Evolutionary conservation across 2,888 invertebrate species (phyloP), one percentile per base, ranked within the genome.

Genomic region (Parapristionchus giblindavisi): DNA sequence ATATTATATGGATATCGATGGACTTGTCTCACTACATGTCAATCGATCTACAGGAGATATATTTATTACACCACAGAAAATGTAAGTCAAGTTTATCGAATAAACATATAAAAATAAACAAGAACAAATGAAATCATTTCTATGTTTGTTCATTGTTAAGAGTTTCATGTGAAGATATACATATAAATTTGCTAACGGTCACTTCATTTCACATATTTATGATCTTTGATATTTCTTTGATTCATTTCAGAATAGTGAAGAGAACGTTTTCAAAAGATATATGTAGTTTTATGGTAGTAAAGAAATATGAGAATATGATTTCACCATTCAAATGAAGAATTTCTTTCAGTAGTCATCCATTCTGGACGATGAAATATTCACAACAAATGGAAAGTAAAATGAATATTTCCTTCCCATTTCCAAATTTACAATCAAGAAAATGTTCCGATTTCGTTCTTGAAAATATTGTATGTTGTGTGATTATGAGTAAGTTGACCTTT

Each of bases 11-110:
- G 29, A 32, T 14, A 2, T 27, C 43, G 38, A 38, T 40, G 38
- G 17, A 27, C 63, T 32, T 29, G 11, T 17, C 43, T 14, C 43
- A 14, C 43, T 65, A 17, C 63, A 65, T 29, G 63, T 65, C 43
- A 65, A 65, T 65, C 43, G 63, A 43, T 29, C 63, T 3, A 43
- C 43, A 29, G 29, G 40, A 8, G 29, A 43, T 14, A 65, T 65
- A 21, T 36, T 17, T 17, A 36, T 65, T 21, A 65, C 43, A 17
- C 27, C 11, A 1, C 63, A 65, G 43, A 32, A 43, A 65, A 29
- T 29, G 63, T 65, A n/a, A 65, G 63, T 43, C 4, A 36, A 17
- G 11, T 8, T 43, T 43, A 43, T 43, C 43, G 11, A 58, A 32
- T n/a, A n/a, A n/a, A n/a, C n/a, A n/a, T n/a, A n/a, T n/a, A n/a